Base-by-base conservation (phyloP, 2,113 vertebrate genomes). In the Tyto alba region DNA sequence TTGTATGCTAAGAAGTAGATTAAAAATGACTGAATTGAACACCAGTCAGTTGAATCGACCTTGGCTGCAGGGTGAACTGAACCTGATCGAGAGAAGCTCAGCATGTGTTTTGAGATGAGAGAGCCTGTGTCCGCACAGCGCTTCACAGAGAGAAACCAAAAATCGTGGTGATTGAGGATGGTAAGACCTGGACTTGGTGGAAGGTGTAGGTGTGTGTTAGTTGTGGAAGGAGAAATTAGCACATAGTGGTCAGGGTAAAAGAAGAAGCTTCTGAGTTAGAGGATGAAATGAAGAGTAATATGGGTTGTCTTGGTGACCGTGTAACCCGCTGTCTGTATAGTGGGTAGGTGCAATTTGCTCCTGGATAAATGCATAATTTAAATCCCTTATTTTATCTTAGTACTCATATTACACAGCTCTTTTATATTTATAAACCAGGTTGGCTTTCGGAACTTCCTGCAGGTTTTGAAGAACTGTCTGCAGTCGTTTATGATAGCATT, bases 121-220 rank as follows among this genome's bases (percentile, higher is more conserved):
- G 22, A 20, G 41, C 1, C 0, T 56, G 36, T 1, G 3, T 34
- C 59, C 52, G 38, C 15, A 5, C 11, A 4, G 80, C 4, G 15
- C 50, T 71, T 36, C n/a, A 7, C 5, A 80, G 38, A 41, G 79
- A 41, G 32, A 71, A 4, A 7, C 64, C 62, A 15, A 12, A 1
- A 10, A 3, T 4, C 10, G 11, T 59, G 56, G 25, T 38, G 23
- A 0, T 13, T 48, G 60, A 38, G 67, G 76, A 3, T 66, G 78
- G 3, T 18, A 6, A 11, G 50, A 10, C 18, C 23, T 38, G 66
- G 52, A 2, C 1, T 13, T 0, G 0, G 1, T 68, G 40, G 55
- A 26, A 36, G 22, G 26, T 0, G 0, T 36, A 15, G 63, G 17
- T 34, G 34, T 36, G 57, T 59, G 38, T 27, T 30, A 9, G 29